These are phyloP conservation scores for Eupithecia vulgata DNA, from an alignment of 2,888 invertebrate genomes.

Conservation along the genomic window DNA sequence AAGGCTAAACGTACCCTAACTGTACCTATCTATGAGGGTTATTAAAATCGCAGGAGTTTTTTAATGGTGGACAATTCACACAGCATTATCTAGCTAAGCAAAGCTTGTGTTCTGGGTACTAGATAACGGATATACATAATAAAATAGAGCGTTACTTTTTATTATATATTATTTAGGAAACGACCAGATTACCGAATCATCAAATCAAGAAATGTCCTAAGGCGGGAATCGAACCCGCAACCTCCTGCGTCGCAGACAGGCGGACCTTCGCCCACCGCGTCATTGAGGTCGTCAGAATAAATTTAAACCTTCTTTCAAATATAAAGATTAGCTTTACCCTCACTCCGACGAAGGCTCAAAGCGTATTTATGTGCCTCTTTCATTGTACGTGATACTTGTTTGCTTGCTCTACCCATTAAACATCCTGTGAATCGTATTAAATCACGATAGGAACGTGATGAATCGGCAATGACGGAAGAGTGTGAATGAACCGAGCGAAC, in stretches of 20 bases:
- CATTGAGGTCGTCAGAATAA: too few species aligned
- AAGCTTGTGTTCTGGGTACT: too few species aligned
- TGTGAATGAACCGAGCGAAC: slow-evolving; percentile 20
- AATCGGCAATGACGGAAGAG: slow-evolving; percentile 9
- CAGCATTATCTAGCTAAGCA: too few species aligned
- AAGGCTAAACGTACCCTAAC: neutral
- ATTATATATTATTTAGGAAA: too few species aligned
- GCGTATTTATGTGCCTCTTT: neutral
- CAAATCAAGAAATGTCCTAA: too few species aligned
- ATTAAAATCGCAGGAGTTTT: neutral
- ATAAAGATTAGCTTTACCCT: neutral
- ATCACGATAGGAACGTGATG: slow-evolving; percentile 10
- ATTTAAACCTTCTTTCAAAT: neutral
- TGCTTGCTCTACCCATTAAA: neutral
- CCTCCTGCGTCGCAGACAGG: too few species aligned
- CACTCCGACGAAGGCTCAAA: neutral
- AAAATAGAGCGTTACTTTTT: too few species aligned
- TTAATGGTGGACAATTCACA: too few species aligned
- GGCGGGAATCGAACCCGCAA: too few species aligned
- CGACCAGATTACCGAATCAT: too few species aligned
- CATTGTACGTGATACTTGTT: neutral
- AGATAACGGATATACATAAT: too few species aligned
- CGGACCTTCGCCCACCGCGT: too few species aligned
- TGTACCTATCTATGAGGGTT: neutral
- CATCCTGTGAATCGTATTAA: slow-evolving; percentile 3